Conservation (phyloP, 2,113 vertebrate genomes). For the Nannospalax galili region DNA sequence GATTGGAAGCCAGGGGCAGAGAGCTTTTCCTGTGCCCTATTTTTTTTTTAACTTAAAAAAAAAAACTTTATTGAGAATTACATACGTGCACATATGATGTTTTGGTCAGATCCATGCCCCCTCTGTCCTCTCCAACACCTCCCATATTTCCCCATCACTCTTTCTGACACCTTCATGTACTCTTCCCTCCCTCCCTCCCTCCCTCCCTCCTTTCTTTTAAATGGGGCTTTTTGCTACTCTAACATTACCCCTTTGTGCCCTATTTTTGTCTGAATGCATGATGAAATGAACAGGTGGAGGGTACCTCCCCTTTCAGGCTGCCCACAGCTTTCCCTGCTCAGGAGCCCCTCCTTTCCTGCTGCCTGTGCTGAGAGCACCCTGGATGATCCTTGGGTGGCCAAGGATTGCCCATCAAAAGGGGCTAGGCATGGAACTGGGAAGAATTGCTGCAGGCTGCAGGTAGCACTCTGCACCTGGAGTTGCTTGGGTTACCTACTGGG, state of each 20-base stretch:
- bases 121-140: too few relatives aligned
- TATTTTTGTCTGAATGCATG: background rate
- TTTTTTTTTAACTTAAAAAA: too few relatives aligned
- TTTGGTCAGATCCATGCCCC: too few relatives aligned
- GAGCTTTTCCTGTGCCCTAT: background rate
- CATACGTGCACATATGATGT: too few relatives aligned
- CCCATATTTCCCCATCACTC: too few relatives aligned
- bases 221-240: too few relatives aligned
- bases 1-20: background rate
- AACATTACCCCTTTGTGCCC: too few relatives aligned
- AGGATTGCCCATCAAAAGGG: background rate
- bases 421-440: background rate
- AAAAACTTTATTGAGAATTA: too few relatives aligned
- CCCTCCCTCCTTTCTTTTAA: too few relatives aligned
- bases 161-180: too few relatives aligned
- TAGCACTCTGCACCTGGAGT: background rate
- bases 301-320: background rate
- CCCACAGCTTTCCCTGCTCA: background rate
- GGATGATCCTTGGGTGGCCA: background rate
- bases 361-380: background rate
- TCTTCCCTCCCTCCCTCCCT: too few relatives aligned
- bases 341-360: background rate
- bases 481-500: background rate
- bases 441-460: background rate
- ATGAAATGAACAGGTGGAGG: background rate